Percentiles rank a stretch among this genome's conserved stretches.
phyloP scores from a whole-genome alignment of 2,113 vertebrate species.

The Xenopus borealis region DNA sequence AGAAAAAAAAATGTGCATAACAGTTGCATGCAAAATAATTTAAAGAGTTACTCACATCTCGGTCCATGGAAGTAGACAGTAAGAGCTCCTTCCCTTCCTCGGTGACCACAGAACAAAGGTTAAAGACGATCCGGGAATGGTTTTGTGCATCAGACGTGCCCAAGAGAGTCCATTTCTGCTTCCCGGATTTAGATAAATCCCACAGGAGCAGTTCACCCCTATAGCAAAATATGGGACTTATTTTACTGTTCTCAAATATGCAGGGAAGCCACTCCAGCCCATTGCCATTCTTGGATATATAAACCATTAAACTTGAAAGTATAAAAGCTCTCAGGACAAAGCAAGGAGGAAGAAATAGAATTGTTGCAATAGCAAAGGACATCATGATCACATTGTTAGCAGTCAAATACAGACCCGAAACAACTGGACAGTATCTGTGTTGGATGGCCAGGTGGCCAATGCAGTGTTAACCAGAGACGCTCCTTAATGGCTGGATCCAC shows the following conservation, averaged over 20 bases:
- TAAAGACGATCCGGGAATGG: slow-evolving; percentile 91
- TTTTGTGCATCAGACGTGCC: slow-evolving; percentile 82
- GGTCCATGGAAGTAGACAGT: slow-evolving; percentile 93
- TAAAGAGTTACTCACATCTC: slow-evolving; percentile 71
- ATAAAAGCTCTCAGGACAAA: neutral
- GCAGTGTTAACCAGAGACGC: slow-evolving; percentile 88
- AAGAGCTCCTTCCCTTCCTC: slow-evolving; percentile 73
- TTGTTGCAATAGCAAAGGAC: too few species aligned
- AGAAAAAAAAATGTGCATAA: too few species aligned
- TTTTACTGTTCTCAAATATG: too few species aligned
- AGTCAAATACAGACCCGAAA: slow-evolving; percentile 75
- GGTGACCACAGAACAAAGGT: slow-evolving; percentile 70
- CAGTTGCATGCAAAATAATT: too few species aligned
- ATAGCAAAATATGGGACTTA: slow-evolving; percentile 8
- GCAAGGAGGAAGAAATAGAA: too few species aligned
- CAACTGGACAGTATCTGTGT: slow-evolving; percentile 82
- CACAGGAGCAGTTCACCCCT: slow-evolving; percentile 89
- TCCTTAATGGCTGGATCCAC: slow-evolving; percentile 83
- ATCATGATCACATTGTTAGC: too few species aligned
- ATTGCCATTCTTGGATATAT: too few species aligned
- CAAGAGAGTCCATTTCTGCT: slow-evolving; percentile 81
- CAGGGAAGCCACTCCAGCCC: too few species aligned
- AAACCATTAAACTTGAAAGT: neutral
- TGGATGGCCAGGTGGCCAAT: slow-evolving; percentile 75
- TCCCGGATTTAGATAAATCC: slow-evolving; percentile 80